Evolutionary conservation across 2,113 vertebrate species (phyloP), one percentile per base, ranked within the genome.

Genomic region (Delphinus delphis): DNA sequence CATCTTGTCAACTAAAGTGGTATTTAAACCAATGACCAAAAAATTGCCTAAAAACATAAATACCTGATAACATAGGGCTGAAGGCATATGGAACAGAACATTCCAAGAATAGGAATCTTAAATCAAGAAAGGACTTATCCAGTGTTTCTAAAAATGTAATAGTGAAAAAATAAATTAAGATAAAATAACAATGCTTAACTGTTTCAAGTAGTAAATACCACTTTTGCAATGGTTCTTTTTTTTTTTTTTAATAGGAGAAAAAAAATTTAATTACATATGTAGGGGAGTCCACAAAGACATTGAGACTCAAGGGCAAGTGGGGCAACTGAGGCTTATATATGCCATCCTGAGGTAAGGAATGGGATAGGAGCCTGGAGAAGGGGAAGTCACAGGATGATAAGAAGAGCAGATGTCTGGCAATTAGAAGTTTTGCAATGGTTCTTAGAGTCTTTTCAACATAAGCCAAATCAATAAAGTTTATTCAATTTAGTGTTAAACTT

Each of bases 111-210:
- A 95, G 47, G 70, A 96, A 90, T 36, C 41, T 74, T 67, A 74
- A 11, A 14, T 87, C n/a, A 92, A 89, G 58, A 95, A 96, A 96
- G n/a, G 44, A 80, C 13, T 94, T 88, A 80, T 4, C 17, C 33
- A 80, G 13, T 60, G 14, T 90, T 97, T 90, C 70, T 55, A 77
- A 93, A 95, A 93, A 83, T 58, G 8, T 62, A 88, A 58, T 1
- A 44, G 36, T 83, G 28, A 73, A 92, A 93, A 82, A 70, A 77
- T 76, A 70, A 36, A 63, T 25, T 65, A 58, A 85, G 70, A 47
- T 20, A 92, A 90, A 86, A 94, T 80, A 96, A 90, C 90, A 96
- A 95, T 74, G 8, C 4, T 55, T 77, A 92, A 79, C 23, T 63
- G 11, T 83, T 83, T 79, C 60, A 47, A 84, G 10, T 23, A 95